Evolutionary conservation across 2,797 vertebrate genomes (phyloP), one percentile per base, ranked within the genome.

Genomic region (Rhinatrema bivittatum): DNA sequence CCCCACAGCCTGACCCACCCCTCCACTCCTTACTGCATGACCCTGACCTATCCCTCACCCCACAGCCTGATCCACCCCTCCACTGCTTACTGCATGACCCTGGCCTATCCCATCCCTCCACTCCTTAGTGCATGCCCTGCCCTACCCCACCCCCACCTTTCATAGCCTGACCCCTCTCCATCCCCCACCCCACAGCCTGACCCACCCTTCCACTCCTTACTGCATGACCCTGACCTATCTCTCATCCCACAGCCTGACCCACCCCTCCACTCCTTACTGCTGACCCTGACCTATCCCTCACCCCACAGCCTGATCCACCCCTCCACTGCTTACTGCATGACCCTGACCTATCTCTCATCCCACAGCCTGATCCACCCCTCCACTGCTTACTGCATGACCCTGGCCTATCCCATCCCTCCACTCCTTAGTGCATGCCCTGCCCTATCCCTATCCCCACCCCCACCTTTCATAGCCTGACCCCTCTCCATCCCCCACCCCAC

Each of bases 51-150:
- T n/a, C n/a, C n/a, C n/a, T n/a, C n/a, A n/a, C n/a, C n/a, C n/a
- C n/a, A n/a, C n/a, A n/a, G n/a, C n/a, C n/a, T n/a, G n/a, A n/a
- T n/a, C n/a, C n/a, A n/a, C n/a, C n/a, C n/a, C n/a, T n/a, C n/a
- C n/a, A n/a, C n/a, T n/a, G n/a, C n/a, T n/a, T n/a, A n/a, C n/a
- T n/a, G n/a, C n/a, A n/a, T n/a, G n/a, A 7, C 23, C 36, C 19
- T 25, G 30, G 29, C 27, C 35, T 23, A 44, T 20, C 46, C 34
- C 32, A 38, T 32, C 52, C 29, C 31, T 31, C 48, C 33, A 37
- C 32, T 56, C 46, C 30, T 31, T 25, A 46, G 35, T 47, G 37
- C 47, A 42, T 56, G 36, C 17, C 46, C 32, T 41, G 25, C 50
- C 25, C 44, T 50, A n/a, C n/a, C n/a, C n/a, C n/a, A 38, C 18